Base-by-base conservation (phyloP, 2,113 vertebrate species). In the Chlorodrepanis virens region DNA sequence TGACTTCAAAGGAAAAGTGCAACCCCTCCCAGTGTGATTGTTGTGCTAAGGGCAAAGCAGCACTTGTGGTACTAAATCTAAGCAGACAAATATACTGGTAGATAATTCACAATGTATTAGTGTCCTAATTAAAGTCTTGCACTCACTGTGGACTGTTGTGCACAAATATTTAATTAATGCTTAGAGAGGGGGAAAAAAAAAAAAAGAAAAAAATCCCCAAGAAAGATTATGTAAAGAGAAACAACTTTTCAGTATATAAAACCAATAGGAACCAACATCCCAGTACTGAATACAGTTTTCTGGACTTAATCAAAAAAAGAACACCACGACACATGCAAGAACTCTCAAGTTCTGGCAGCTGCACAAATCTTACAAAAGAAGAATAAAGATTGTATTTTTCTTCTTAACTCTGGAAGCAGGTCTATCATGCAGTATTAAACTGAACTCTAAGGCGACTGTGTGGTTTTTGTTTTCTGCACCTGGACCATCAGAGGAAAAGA, bases 31-130 rank as follows among this genome's bases (percentile, higher is more conserved):
- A 25, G 2, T 10, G 16, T 4, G 19, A 63, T 31, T 67, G 82
- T 33, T 81, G 33, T 45, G 39, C 19, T 16, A 64, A 50, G 8
- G 12, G 13, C 74, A 87, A 82, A 59, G 78, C 42, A 90, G 39
- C 1, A 3, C 10, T 4, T 3, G 20, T 37, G 9, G 53, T 2
- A 3, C 0, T 14, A 54, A 80, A 52, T 49, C 29, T 45, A 59
- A 64, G 39, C 22, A 77, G 22, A 75, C 13, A 19, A 24, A 65
- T 11, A 33, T 10, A 44, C 8, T 6, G 24, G 18, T 22, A 88
- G 56, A 21, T 49, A 69, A 67, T 24, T n/a, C 11, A 37, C 29
- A 40, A 63, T 9, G 12, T 33, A 67, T 21, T 47, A 35, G 16
- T 71, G 42, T 78, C 80, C 56, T 33, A 35, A 22, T 44, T 77